phyloP scores from a whole-genome alignment of 2,888 invertebrate species.

The Norana najaformis region DNA sequence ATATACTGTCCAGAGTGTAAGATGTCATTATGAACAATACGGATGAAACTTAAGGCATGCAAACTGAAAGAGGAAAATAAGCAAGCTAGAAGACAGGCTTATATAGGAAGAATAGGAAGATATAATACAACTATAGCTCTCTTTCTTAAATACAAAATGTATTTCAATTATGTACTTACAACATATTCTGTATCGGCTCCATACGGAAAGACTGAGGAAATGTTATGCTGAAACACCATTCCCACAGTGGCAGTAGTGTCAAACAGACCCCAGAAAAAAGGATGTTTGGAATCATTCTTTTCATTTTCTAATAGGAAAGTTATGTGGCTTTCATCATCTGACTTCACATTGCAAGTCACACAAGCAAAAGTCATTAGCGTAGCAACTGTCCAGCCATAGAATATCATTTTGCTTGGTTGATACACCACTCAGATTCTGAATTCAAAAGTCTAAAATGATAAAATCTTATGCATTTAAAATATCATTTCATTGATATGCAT shows the following conservation, averaged over 20 bases:
- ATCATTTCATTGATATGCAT: neutral
- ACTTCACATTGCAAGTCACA: neutral
- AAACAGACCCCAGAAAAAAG: neutral
- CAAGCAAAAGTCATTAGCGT: neutral
- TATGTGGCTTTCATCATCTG: slow-evolving; percentile 13
- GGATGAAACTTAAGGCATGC: too few species aligned
- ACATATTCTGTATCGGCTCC: neutral
- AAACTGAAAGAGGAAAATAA: neutral
- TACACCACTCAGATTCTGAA: neutral
- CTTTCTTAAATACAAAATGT: neutral
- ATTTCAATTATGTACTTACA: neutral
- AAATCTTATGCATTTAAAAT: neutral
- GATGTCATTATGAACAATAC: too few species aligned
- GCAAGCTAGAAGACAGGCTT: neutral
- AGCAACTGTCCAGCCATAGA: neutral
- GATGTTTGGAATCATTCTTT: neutral
- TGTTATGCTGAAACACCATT: neutral
- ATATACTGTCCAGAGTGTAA: neutral
- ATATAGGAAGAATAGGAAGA: neutral
- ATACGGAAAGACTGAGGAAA: neutral
- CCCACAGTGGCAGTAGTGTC: slow-evolving; percentile 6
- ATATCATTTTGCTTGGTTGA: neutral
- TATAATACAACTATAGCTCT: neutral
- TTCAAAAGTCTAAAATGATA: neutral
- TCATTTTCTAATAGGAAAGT: neutral